Base-by-base conservation (phyloP, 2,113 vertebrate genomes). In the Jacana jacana region DNA sequence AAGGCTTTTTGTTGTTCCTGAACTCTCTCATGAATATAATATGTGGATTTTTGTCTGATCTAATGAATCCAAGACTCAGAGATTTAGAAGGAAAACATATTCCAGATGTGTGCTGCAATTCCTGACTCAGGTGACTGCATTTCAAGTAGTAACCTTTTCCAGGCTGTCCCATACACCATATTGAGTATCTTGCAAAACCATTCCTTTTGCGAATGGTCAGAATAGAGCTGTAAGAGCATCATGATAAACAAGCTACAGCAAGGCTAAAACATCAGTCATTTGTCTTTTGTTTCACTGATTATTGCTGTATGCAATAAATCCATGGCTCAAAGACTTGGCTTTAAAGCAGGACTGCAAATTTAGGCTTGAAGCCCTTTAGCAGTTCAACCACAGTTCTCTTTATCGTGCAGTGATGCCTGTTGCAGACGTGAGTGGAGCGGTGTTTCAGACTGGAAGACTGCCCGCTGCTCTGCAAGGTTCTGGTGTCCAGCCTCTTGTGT, bases 11-110 rank as follows among this genome's bases (percentile, higher is more conserved):
- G 77, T 91, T 90, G 94, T 96, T 97, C 94, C 93, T 96, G 92
- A 96, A 88, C 86, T 96, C 96, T 93, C 96, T 97, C 97, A 97
- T 98, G 97, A 98, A 98, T 97, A 98, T 95, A 96, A 94, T 98
- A 97, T 94, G 93, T 86, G 96, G 95, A 77, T 76, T 98, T 97
- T 96, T 97, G 93, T 97, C 28, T 92, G 89, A 94, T 96, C 94
- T 97, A 97, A 92, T 97, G 97, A 97, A 91, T 96, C 94, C 96
- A 96, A 95, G 97, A 77, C 92, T 95, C n/a, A 18, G 96, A 91
- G 92, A 79, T 84, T 82, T 97, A 81, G n/a, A 66, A 86, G 42
- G 33, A 95, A 97, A 97, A 97, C 92, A 15, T 52, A 7, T 95
- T 96, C 97, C 97, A 98, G 97, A 98, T 98, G 97, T 96, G 88